phyloP scores from a whole-genome alignment of 2,113 vertebrate genomes.

The Sigmodon hispidus region DNA sequence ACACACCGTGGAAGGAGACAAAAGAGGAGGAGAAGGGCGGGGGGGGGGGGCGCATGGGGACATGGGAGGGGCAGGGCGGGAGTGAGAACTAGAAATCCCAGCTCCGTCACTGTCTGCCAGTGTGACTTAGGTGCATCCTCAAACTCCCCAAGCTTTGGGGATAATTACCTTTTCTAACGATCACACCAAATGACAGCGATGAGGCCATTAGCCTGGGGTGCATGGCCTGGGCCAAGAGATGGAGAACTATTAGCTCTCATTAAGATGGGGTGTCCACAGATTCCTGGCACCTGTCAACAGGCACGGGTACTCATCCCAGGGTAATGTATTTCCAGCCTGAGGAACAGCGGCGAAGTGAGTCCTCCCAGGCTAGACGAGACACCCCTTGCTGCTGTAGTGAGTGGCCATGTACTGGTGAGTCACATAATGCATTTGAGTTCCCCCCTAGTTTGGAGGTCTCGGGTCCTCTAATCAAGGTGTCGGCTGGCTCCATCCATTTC shows the following conservation, averaged over 20 bases:
- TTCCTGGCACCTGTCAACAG: background rate
- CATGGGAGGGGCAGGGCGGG: too few species aligned
- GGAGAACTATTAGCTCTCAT: background rate
- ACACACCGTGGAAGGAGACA: background rate
- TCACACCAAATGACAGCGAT: background rate
- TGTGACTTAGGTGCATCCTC: background rate
- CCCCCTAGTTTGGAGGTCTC: background rate
- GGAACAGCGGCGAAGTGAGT: accelerated
- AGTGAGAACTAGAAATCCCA: background rate
- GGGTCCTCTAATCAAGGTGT: background rate
- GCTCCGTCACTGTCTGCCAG: background rate
- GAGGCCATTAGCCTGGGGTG: background rate
- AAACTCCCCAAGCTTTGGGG: background rate
- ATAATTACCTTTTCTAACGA: background rate
- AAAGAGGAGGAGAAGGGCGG: background rate
- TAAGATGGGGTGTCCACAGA: background rate
- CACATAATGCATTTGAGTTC: accelerated
- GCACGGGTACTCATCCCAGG: background rate
- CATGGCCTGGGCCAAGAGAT: background rate
- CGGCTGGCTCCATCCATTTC: background rate
- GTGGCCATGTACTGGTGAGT: background rate
- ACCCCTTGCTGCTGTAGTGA: background rate
- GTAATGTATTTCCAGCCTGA: background rate
- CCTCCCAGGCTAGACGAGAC: background rate
- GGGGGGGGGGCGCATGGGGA: too few species aligned